These are phyloP conservation scores for Macrophya annulata DNA, from an alignment of 2,888 invertebrate species.

Conservation along the genomic window DNA sequence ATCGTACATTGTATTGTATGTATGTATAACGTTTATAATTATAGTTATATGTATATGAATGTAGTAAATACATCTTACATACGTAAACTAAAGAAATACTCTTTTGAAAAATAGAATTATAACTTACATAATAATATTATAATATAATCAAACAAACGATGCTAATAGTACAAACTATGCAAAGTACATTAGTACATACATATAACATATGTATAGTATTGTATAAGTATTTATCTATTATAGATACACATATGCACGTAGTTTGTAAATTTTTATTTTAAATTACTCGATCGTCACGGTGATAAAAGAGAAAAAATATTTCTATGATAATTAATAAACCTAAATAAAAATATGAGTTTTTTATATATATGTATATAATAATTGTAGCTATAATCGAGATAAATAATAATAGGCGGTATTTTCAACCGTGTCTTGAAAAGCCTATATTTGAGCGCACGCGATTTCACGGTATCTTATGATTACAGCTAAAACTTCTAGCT, in stretches of 20 bases:
- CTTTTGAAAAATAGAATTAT: background rate
- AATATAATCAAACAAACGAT: slow-evolving; percentile 9
- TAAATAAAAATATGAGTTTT: background rate
- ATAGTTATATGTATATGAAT: background rate
- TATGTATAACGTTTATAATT: no score
- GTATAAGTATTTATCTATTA: background rate
- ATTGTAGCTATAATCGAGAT: background rate
- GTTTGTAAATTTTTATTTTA: slow-evolving; percentile 1
- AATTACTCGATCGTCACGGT: background rate
- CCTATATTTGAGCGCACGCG: slow-evolving; percentile 24
- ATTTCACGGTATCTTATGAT: slow-evolving; percentile 32
- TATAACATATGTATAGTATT: background rate
- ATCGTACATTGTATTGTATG: background rate
- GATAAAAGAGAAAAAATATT: no score
- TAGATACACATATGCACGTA: background rate
- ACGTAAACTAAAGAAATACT: background rate
- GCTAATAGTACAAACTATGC: slow-evolving; percentile 1
- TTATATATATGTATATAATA: background rate
- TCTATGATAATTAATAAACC: no score
- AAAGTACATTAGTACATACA: background rate
- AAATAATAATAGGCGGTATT: background rate
- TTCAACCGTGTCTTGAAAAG: background rate
- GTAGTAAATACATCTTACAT: background rate
- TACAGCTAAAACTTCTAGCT: background rate
- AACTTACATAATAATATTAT: slow-evolving; percentile 43